A percentile compares a stretch with the other conserved stretches of the same genome.
phyloP scores from a whole-genome alignment of 2,797 vertebrate genomes.

The Sebastes ruberrimus region DNA sequence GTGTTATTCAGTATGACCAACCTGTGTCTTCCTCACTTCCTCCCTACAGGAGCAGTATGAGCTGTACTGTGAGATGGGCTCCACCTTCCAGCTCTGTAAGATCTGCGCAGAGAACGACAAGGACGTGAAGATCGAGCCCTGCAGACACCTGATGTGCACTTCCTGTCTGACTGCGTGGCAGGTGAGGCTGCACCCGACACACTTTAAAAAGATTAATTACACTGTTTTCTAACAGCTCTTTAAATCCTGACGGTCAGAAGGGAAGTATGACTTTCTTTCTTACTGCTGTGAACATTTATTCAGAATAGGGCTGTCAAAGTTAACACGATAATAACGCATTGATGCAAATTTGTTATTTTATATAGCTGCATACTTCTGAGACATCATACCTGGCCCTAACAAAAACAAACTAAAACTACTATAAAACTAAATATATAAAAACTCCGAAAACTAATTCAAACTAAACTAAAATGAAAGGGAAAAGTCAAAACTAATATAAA shows the following conservation, averaged over 20 bases:
- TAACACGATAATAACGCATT: no score
- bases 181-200: constrained; percentile 73
- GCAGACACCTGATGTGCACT: constrained; percentile 98
- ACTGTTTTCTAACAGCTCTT: not conserved
- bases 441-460: no score
- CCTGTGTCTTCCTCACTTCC: not conserved
- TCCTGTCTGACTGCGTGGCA: constrained; percentile 98
- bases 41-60: constrained; percentile 93
- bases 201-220: not conserved
- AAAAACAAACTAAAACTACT: no score
- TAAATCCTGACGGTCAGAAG: not conserved
- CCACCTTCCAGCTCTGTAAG: constrained; percentile 98
- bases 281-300: not conserved
- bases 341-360: not conserved
- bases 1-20: not conserved
- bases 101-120: constrained; percentile 99
- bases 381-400: no score
- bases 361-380: no score
- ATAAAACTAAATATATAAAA: no score
- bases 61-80: constrained; percentile 99
- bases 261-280: not conserved
- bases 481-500: no score
- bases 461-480: no score
- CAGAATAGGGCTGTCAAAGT: no score
- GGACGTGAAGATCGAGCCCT: constrained; percentile 98